Evolutionary conservation across 2,113 vertebrate genomes (phyloP).

Genomic region (Poicephalus gulielmi): DNA sequence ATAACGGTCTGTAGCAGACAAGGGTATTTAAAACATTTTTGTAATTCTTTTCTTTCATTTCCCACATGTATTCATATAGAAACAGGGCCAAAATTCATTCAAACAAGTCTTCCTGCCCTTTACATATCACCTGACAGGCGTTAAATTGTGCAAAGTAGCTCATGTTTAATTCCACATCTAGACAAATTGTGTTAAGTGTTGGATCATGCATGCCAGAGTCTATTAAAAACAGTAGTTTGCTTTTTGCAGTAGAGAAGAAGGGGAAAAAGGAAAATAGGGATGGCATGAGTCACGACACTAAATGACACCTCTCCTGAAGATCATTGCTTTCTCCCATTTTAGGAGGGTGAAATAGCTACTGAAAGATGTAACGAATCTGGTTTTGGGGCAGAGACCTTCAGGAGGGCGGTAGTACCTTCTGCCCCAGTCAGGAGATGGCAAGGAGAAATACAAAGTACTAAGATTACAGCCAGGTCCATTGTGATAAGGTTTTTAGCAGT

Average conservation of each 20-base stretch:
- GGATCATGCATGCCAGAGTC: background rate
- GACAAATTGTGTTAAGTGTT: background rate
- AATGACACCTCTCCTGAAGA: background rate
- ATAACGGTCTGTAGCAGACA: background rate
- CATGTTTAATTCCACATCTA: background rate
- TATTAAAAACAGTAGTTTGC: background rate
- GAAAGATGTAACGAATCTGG: background rate
- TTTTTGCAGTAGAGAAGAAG: background rate
- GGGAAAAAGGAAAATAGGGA: background rate
- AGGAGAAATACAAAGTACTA: background rate
- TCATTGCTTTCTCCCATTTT: background rate
- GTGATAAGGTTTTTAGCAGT: background rate
- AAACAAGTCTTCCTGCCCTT: background rate
- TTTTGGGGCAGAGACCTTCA: background rate
- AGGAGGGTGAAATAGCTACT: background rate
- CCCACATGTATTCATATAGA: background rate
- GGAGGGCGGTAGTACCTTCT: background rate
- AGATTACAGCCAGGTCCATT: background rate
- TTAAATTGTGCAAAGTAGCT: conserved; percentile 24
- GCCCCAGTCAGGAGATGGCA: background rate
- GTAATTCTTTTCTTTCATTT: background rate
- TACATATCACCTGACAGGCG: background rate
- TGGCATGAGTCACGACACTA: background rate
- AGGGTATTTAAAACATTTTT: conserved; percentile 12
- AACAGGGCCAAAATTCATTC: background rate